These are phyloP conservation scores for Protonibea diacanthus DNA, from an alignment of 2,797 vertebrate genomes.

Conservation along the genomic window DNA sequence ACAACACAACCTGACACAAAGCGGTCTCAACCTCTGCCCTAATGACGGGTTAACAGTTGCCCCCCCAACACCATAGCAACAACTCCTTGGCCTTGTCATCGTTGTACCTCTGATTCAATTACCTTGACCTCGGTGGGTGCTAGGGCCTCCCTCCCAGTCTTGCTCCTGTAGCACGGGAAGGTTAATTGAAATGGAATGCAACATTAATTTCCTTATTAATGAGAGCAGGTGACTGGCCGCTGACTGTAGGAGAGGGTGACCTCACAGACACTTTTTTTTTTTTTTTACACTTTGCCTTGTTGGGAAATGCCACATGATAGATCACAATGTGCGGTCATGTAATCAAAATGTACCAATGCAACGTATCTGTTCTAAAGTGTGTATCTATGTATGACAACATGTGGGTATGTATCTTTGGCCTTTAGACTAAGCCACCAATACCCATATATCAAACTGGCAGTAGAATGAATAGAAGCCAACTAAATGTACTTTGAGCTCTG, in stretches of 20 bases:
- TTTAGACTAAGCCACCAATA: slow-evolving; percentile 12
- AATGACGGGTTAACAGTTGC: slow-evolving; percentile 57
- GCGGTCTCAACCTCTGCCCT: slow-evolving; percentile 62
- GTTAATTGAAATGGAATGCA: slow-evolving; percentile 90
- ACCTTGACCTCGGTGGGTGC: slow-evolving; percentile 83
- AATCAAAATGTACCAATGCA: slow-evolving; percentile 18
- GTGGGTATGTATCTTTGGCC: slow-evolving; percentile 7
- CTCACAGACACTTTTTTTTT: slow-evolving; percentile 51
- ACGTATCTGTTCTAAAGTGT: slow-evolving; percentile 4
- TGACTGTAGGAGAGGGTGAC: slow-evolving; percentile 77
- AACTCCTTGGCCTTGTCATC: slow-evolving; percentile 78
- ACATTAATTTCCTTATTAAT: slow-evolving; percentile 89
- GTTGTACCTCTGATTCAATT: slow-evolving; percentile 86
- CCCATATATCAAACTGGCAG: background rate
- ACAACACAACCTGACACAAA: slow-evolving; percentile 52
- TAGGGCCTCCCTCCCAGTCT: slow-evolving; percentile 77
- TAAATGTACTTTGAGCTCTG: slow-evolving; percentile 27
- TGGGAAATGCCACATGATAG: slow-evolving; percentile 40
- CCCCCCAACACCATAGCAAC: slow-evolving; percentile 66
- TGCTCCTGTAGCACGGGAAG: slow-evolving; percentile 82
- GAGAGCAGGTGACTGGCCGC: slow-evolving; percentile 78
- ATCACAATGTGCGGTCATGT: slow-evolving; percentile 12
- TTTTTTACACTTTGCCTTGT: slow-evolving; percentile 40
- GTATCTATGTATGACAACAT: background rate
- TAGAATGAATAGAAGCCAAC: background rate